A percentile compares a stretch with the other conserved stretches of the same genome.
phyloP scores from a whole-genome alignment of 2,888 invertebrate species.

The Ectropis crepuscularia region DNA sequence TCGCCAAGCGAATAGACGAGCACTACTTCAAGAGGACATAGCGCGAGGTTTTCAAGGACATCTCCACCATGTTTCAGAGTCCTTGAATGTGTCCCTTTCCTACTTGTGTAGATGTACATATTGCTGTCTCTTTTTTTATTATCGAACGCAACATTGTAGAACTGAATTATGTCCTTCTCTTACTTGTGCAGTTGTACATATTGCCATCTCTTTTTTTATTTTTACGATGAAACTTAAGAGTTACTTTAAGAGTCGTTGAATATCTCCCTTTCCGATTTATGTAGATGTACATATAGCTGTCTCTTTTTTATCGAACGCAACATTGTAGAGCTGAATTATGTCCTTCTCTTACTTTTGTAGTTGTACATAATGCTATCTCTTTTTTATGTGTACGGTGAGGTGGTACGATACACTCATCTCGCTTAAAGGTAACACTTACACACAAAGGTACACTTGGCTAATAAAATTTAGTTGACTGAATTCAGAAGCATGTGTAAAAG shows the following conservation, averaged over 20 bases:
- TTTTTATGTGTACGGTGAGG: conserved; percentile 84
- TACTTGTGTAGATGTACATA: conserved; percentile 9
- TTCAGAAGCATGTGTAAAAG: too few species aligned
- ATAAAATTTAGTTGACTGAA: too few species aligned
- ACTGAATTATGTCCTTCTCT: background rate
- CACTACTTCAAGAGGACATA: conserved; percentile 88
- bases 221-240: too few species aligned
- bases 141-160: background rate
- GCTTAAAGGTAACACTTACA: conserved; percentile 69
- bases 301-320: background rate
- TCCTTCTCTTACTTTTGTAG: background rate
- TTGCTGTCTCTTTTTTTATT: conserved; percentile 2
- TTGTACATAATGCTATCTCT: background rate
- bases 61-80: conserved; percentile 73
- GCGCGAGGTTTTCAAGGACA: conserved; percentile 78
- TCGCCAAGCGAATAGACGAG: conserved; percentile 93
- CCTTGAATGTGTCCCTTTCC: conserved; percentile 58
- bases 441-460: too few species aligned
- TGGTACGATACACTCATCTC: conserved; percentile 91
- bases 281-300: conserved; percentile 11
- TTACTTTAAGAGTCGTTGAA: conserved; percentile 78
- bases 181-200: conserved; percentile 8
- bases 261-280: conserved; percentile 10
- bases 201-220: conserved; percentile 3
- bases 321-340: too few species aligned